These are phyloP conservation scores for Enteromius afrohamiltoni DNA, from an alignment of 2,797 vertebrate genomes.

Conservation along the genomic window DNA sequence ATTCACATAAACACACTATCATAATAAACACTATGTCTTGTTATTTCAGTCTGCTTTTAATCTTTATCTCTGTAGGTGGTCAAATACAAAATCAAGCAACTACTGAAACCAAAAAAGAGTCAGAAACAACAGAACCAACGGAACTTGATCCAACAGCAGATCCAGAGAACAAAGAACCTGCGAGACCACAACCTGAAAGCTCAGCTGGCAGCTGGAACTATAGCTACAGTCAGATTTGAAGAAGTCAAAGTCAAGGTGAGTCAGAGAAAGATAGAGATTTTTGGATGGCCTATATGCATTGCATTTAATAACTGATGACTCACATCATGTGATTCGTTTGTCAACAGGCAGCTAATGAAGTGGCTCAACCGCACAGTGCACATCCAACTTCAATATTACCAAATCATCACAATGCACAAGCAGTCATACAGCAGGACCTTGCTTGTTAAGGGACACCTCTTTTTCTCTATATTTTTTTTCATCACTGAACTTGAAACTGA, in stretches of 20 bases:
- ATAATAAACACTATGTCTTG: background rate
- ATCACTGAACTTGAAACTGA: conserved; percentile 41
- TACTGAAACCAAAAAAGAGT: conserved; percentile 84
- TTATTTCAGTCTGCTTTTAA: background rate
- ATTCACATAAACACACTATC: background rate
- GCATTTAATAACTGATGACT: background rate
- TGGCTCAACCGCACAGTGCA: conserved; percentile 84
- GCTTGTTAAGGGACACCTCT: conserved; percentile 84
- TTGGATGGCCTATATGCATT: background rate
- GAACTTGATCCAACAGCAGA: conserved; percentile 69
- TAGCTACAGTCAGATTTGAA: conserved; percentile 91
- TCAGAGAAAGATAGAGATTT: background rate
- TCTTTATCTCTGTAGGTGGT: conserved; percentile 79
- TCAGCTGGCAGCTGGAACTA: conserved; percentile 77
- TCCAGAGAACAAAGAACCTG: conserved; percentile 55
- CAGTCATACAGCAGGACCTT: conserved; percentile 83
- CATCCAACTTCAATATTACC: conserved; percentile 88
- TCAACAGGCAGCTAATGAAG: conserved; percentile 86
- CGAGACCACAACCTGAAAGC: conserved; percentile 54
- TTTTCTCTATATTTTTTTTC: background rate
- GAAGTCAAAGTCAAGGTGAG: conserved; percentile 91
- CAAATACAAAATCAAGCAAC: conserved; percentile 84
- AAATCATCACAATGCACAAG: conserved; percentile 84
- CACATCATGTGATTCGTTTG: conserved; percentile 18
- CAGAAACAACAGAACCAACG: conserved; percentile 72